phyloP scores from a whole-genome alignment of 1,140 invertebrate species.

The Drosophila azteca region DNA sequence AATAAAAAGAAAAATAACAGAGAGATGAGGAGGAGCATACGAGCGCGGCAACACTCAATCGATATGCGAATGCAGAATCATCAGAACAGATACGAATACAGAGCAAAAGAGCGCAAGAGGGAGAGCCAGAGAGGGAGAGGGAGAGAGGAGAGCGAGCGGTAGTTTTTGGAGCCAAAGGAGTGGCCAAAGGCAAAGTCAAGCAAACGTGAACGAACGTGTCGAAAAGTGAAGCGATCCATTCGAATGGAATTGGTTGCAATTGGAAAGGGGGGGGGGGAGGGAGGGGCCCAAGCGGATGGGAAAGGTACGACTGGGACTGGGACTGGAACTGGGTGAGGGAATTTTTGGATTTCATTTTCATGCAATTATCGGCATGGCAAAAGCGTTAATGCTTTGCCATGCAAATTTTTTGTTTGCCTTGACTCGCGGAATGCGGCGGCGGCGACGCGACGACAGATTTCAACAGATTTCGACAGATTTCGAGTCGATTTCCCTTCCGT shows the following conservation, averaged over 20 bases:
- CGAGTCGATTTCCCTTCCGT: constrained; percentile 14
- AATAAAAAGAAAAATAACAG: constrained; percentile 56
- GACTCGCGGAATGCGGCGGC: constrained; percentile 61
- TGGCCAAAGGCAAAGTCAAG: constrained; percentile 63
- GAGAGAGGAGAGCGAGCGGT: not conserved
- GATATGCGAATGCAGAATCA: constrained; percentile 51
- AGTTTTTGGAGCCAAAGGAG: constrained; percentile 36
- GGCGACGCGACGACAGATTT: not conserved
- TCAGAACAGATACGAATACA: not conserved
- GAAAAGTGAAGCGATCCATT: constrained; percentile 54
- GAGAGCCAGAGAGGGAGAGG: not conserved
- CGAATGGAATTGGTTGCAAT: constrained; percentile 29
- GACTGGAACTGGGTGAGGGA: constrained; percentile 10
- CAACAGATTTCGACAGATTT: constrained; percentile 28
- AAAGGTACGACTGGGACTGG: no score
- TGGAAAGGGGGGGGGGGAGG: constrained; percentile 12
- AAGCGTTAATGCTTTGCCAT: constrained; percentile 77
- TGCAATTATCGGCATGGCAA: constrained; percentile 67
- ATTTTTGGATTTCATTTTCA: constrained; percentile 60
- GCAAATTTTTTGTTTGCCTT: constrained; percentile 65
- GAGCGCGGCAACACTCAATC: constrained; percentile 48
- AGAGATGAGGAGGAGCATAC: constrained; percentile 12
- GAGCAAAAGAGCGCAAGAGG: no score
- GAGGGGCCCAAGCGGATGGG: not conserved
- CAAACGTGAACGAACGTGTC: constrained; percentile 64